Evolutionary conservation across 2,113 vertebrate species (phyloP).

Genomic region (Campylorhamphus procurvoides): DNA sequence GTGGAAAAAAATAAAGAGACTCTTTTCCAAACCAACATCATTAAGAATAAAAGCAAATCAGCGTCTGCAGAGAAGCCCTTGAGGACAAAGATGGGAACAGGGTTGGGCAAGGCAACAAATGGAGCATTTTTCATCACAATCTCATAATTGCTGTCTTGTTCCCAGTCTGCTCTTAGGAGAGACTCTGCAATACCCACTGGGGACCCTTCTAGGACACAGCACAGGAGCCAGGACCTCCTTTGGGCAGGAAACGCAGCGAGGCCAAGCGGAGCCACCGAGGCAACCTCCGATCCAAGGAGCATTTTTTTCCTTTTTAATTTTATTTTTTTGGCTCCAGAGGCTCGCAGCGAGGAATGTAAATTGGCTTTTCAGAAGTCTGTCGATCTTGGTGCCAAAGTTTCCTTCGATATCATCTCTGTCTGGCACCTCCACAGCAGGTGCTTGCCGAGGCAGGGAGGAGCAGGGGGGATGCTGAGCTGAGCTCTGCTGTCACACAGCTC

Average conservation of each 20-base stretch:
- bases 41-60: neutral
- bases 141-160: constrained; percentile 42
- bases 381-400: constrained; percentile 3
- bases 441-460: neutral
- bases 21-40: neutral
- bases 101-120: constrained; percentile 24
- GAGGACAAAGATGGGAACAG: constrained; percentile 29
- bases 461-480: neutral
- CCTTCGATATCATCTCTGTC: constrained; percentile 35
- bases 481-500: neutral
- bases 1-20: neutral
- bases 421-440: constrained; percentile 51
- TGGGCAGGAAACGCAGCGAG: neutral
- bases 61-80: constrained; percentile 28
- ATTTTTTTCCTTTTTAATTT: neutral
- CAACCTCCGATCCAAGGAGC: neutral
- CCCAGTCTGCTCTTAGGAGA: neutral
- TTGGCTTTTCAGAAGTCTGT: neutral
- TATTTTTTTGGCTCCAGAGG: neutral
- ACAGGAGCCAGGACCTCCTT: neutral
- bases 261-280: constrained; percentile 37
- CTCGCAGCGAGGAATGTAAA: constrained; percentile 47
- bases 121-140: constrained; percentile 50
- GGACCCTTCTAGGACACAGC: neutral
- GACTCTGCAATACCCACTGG: neutral